Base-by-base conservation (phyloP, 2,888 invertebrate species). In the Bugula neritina region DNA sequence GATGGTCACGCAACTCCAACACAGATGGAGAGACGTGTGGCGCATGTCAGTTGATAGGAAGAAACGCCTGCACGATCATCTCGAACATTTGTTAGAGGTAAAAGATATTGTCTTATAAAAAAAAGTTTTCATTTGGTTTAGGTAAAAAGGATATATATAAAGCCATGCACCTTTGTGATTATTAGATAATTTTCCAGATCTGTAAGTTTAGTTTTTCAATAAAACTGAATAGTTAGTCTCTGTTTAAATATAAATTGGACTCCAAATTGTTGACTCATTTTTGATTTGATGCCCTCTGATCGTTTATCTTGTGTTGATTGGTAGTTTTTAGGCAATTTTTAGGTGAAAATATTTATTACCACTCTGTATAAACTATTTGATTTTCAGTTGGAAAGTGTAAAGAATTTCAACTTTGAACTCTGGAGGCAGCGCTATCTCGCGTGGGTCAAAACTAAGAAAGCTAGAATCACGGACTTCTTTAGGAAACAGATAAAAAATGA, bases 401-500 rank as follows among this genome's bases (percentile, higher is more conserved):
- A 82, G 76, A 83, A 80, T 76, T 84, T 84, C 77, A 80, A 84
- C 75, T 83, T 84, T 77, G 82, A 83, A 55, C 75, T 79, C 23
- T 84, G 84, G 84, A 78, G 83, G 71, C 77, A 79, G 52, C 75
- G 82, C 5, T 84, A 84, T 73, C 75, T 82, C n/a, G 78, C 80
- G 70, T 84, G 83, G 83, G 82, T 84, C 71, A 79, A 81, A 71
- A 79, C 79, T 17, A 82, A 83, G 74, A 83, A 83, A 74, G 78
- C 83, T 75, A 76, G 84, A 69, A 80, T 84, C 58, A 83, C 83
- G 5, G 84, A 84, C 73, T 82, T 84, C 77, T 84, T 84, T 78
- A 76, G 84, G 25, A 74, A 81, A 23, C 83, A 83, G 72, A 83
- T 82, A 73, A 81, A 80, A 73, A 80, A 82, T 54, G 80, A 80